These are phyloP conservation scores for Strongylocentrotus purpuratus DNA, from an alignment of 35 echinoderm and acorn worm genomes.

Conservation along the genomic window DNA sequence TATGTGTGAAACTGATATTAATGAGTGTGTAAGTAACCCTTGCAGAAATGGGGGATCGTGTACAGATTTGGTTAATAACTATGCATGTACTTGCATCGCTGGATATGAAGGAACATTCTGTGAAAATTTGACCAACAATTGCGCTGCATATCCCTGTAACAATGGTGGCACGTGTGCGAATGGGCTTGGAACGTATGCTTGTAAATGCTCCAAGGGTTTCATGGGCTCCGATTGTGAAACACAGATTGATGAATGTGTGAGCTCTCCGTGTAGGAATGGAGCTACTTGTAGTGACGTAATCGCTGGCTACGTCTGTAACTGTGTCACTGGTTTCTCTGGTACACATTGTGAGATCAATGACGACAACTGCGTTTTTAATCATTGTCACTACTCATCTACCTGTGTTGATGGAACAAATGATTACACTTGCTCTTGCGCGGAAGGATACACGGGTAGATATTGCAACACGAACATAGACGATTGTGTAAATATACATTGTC, in stretches of 20 bases:
- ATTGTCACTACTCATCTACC: conserved; percentile 53
- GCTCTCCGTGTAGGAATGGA: conserved; percentile 59
- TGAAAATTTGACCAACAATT: conserved; percentile 53
- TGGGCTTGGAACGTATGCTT: conserved; percentile 60
- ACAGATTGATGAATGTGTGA: conserved; percentile 61
- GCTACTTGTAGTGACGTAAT: conserved; percentile 61
- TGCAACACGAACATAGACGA: conserved; percentile 60
- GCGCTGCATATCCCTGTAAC: conserved; percentile 53
- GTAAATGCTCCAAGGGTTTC: conserved; percentile 49
- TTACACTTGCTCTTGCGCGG: conserved; percentile 56
- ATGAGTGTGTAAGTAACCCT: conserved; percentile 62
- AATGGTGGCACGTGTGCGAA: conserved; percentile 63
- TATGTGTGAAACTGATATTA: neutral
- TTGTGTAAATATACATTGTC: conserved; percentile 37
- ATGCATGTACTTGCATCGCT: conserved; percentile 23
- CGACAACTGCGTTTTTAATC: conserved; percentile 46
- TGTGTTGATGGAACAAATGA: conserved; percentile 48
- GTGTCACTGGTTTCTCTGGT: neutral
- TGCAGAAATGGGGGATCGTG: conserved; percentile 64
- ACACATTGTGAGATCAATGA: conserved; percentile 2
- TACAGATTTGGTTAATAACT: conserved; percentile 41
- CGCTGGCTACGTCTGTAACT: conserved; percentile 22
- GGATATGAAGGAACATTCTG: conserved; percentile 63
- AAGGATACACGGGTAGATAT: conserved; percentile 51
- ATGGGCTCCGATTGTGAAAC: conserved; percentile 58